These are phyloP conservation scores for Silvanus unidentatus DNA, from an alignment of 2,888 invertebrate genomes.

Conservation along the genomic window DNA sequence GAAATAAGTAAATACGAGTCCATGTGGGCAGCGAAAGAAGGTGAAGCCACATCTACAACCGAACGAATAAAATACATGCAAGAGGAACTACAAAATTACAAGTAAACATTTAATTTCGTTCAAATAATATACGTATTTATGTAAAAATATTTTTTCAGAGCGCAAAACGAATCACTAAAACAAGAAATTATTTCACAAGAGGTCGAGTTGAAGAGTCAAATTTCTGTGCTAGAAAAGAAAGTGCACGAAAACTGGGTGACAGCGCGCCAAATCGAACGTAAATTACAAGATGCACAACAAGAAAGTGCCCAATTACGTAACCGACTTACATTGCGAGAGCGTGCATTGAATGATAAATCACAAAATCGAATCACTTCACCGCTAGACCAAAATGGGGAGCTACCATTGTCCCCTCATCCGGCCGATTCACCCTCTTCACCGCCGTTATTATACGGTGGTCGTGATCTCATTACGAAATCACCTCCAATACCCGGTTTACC, in stretches of 20 bases:
- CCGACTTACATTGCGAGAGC: constrained; percentile 53
- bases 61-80: constrained; percentile 73
- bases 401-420: constrained; percentile 46
- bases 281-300: constrained; percentile 72
- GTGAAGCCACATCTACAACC: constrained; percentile 73
- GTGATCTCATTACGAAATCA: constrained; percentile 41
- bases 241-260: constrained; percentile 83
- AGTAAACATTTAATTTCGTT: constrained; percentile 52
- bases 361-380: constrained; percentile 53
- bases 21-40: constrained; percentile 72
- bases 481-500: constrained; percentile 50
- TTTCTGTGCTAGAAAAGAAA: constrained; percentile 73
- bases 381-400: constrained; percentile 49
- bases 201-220: constrained; percentile 61
- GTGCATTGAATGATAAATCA: constrained; percentile 47
- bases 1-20: constrained; percentile 71
- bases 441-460: constrained; percentile 45
- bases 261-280: constrained; percentile 74
- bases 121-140: constrained; percentile 6
- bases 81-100: constrained; percentile 72
- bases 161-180: constrained; percentile 59
- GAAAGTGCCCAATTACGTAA: constrained; percentile 64
- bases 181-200: constrained; percentile 85
- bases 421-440: constrained; percentile 46
- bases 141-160: constrained; percentile 38